A percentile compares a stretch with the other conserved stretches of the same genome.
phyloP scores from a whole-genome alignment of 2,113 vertebrate species.

The Lynx canadensis region DNA sequence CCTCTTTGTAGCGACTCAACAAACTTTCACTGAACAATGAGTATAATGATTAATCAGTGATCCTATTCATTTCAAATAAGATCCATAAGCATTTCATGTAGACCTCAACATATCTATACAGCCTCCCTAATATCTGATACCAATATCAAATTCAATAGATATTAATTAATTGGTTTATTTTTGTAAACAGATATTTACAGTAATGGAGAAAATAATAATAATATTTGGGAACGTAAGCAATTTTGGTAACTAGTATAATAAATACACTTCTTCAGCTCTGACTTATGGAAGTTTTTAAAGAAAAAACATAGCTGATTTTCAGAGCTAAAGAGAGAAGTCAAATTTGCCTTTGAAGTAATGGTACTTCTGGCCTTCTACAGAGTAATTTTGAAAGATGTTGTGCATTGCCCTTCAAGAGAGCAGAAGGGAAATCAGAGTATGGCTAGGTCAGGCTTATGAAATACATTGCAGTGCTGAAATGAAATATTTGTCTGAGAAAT shows the following conservation, averaged over 20 bases:
- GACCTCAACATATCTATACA: neutral
- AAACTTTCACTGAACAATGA: neutral
- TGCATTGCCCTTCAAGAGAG: neutral
- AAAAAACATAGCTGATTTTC: neutral
- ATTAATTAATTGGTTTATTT: neutral
- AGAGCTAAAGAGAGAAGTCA: neutral
- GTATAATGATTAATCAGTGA: neutral
- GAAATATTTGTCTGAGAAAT: conserved; percentile 56
- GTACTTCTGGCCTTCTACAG: neutral
- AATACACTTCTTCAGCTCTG: neutral
- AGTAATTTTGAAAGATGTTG: conserved; percentile 21
- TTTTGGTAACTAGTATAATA: neutral
- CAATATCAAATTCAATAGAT: neutral
- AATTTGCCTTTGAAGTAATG: conserved; percentile 26
- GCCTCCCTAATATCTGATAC: neutral
- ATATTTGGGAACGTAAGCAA: neutral
- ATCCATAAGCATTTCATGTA: neutral
- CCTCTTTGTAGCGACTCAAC: neutral
- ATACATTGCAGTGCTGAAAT: conserved; percentile 39
- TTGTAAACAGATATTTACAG: neutral
- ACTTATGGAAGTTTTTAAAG: neutral
- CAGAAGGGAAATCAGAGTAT: neutral
- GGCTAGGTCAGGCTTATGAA: neutral
- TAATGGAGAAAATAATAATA: neutral
- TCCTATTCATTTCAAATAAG: neutral